These are phyloP conservation scores for Phalanger gymnotis DNA, from an alignment of 2,797 vertebrate species.

Conservation along the genomic window DNA sequence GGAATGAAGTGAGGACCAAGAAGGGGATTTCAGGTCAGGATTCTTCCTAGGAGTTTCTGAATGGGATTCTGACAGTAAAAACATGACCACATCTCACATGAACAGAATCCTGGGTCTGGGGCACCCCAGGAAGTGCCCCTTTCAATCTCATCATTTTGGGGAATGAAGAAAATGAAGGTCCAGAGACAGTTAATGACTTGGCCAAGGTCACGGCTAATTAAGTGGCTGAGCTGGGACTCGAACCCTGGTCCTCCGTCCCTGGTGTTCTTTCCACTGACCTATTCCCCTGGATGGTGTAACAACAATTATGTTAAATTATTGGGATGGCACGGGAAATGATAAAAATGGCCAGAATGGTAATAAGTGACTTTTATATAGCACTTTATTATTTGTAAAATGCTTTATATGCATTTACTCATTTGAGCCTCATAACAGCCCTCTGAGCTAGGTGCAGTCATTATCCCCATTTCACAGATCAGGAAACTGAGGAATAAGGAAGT, in stretches of 20 bases:
- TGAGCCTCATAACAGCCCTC: background rate
- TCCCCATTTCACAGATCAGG: background rate
- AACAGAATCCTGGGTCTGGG: background rate
- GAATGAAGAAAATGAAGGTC: background rate
- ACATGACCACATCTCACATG: background rate
- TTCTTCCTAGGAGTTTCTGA: constrained; percentile 30
- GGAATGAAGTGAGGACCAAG: background rate
- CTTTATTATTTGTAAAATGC: no score
- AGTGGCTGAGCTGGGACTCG: background rate
- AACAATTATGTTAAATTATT: background rate
- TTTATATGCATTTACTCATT: background rate
- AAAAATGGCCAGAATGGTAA: background rate
- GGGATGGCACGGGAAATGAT: background rate
- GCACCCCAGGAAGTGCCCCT: background rate
- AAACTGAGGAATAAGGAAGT: background rate
- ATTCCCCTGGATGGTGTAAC: background rate
- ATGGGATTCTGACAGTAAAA: background rate
- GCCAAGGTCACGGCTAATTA: background rate
- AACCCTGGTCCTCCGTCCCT: background rate
- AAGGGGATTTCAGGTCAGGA: background rate
- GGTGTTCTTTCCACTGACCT: background rate
- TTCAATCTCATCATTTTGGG: background rate
- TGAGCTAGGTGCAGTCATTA: background rate
- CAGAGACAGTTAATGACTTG: background rate
- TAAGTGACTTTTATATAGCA: background rate